Evolutionary conservation across 2,888 invertebrate genomes (phyloP).

Genomic region (Andrena marginata): DNA sequence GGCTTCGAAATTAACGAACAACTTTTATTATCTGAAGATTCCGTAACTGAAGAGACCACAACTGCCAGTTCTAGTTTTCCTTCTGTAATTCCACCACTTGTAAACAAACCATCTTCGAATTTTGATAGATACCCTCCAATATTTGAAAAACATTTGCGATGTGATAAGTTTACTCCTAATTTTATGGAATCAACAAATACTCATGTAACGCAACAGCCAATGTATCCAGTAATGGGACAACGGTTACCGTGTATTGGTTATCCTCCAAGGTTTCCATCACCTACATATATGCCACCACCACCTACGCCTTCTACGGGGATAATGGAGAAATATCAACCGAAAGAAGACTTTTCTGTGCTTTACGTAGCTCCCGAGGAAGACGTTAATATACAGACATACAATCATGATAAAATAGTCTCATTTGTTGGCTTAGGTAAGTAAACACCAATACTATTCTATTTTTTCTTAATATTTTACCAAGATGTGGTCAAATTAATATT

Average conservation of each 20-base stretch:
- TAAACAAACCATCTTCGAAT: constrained; percentile 75
- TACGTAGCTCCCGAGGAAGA: constrained; percentile 84
- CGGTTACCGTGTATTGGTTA: constrained; percentile 78
- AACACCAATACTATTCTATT: constrained; percentile 1
- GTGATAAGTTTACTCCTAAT: constrained; percentile 68
- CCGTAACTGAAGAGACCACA: constrained; percentile 66
- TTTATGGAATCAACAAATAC: constrained; percentile 66
- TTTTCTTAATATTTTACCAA: not conserved
- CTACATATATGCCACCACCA: constrained; percentile 70
- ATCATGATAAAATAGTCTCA: constrained; percentile 88
- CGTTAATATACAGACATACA: constrained; percentile 85
- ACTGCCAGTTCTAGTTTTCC: constrained; percentile 70
- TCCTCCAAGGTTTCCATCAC: constrained; percentile 75
- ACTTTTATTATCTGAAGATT: constrained; percentile 86
- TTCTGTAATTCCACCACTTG: constrained; percentile 63
- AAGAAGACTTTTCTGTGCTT: constrained; percentile 85
- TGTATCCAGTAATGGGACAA: constrained; percentile 78
- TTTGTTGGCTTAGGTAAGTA: constrained; percentile 88
- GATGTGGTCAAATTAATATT: no score
- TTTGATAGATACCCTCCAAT: constrained; percentile 76
- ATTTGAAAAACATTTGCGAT: constrained; percentile 75
- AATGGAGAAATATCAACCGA: constrained; percentile 81
- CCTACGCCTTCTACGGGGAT: constrained; percentile 72
- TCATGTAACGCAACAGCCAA: constrained; percentile 68
- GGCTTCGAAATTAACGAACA: constrained; percentile 93